Conservation (phyloP, 1,140 invertebrate species). For the Aphidius ervi region DNA sequence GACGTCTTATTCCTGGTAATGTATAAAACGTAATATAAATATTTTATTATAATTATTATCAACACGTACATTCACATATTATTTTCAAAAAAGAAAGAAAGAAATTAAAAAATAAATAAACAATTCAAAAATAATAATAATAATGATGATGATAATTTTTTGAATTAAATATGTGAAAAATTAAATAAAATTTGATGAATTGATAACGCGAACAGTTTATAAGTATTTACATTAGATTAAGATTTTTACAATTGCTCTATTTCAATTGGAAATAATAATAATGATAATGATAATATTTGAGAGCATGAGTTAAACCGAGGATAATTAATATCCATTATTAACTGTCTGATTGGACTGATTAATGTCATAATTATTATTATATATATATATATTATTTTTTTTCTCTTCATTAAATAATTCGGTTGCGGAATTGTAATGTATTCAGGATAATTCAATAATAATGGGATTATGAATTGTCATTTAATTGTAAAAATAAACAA, state of each 20-base stretch:
- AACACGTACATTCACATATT: slow-evolving; percentile 22
- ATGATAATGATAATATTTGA: too few species aligned
- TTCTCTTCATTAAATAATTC: too few species aligned
- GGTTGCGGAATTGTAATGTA: too few species aligned
- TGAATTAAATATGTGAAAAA: slow-evolving; percentile 11
- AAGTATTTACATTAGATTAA: slow-evolving; percentile 26
- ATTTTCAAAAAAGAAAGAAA: slow-evolving; percentile 19
- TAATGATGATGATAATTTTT: not conserved
- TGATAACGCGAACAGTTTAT: slow-evolving; percentile 21
- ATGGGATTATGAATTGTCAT: too few species aligned
- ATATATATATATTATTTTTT: too few species aligned
- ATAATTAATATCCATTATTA: too few species aligned
- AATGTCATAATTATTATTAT: too few species aligned
- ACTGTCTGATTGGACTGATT: too few species aligned
- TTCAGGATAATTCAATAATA: too few species aligned
- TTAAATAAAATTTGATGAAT: slow-evolving; percentile 16
- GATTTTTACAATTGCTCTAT: slow-evolving; percentile 21
- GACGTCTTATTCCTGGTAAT: slow-evolving; percentile 42
- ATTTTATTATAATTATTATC: slow-evolving; percentile 9
- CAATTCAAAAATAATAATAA: slow-evolving; percentile 5
- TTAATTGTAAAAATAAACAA: too few species aligned
- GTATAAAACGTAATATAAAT: slow-evolving; percentile 36
- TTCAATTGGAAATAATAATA: too few species aligned
- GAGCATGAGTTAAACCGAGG: too few species aligned
- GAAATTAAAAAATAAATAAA: slow-evolving; percentile 16